Conservation (phyloP, 2,797 vertebrate genomes). For the Remorina albescens region DNA sequence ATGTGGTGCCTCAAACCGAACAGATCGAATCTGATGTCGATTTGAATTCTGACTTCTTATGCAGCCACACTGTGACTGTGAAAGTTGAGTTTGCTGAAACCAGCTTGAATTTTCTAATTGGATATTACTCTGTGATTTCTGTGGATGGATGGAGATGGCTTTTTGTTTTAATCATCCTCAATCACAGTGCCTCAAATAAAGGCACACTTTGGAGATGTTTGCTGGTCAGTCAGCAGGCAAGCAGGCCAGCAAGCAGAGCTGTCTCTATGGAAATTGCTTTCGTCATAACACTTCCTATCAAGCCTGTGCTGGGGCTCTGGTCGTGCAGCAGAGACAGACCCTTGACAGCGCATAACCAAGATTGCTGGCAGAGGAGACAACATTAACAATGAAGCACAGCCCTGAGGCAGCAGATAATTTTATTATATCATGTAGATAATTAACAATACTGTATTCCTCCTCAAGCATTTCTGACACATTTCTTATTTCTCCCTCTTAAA, state of each 20-base stretch:
- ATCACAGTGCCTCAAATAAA: slow-evolving; percentile 11
- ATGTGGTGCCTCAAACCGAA: slow-evolving; percentile 36
- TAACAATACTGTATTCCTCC: slow-evolving; percentile 2
- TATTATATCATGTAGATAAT: slow-evolving; percentile 37
- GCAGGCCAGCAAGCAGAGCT: slow-evolving; percentile 57
- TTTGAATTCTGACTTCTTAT: slow-evolving; percentile 22
- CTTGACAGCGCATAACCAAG: slow-evolving; percentile 61
- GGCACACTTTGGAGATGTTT: slow-evolving; percentile 41
- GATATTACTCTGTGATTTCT: background rate
- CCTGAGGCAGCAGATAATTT: slow-evolving; percentile 31
- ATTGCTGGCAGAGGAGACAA: slow-evolving; percentile 48
- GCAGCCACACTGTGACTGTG: slow-evolving; percentile 10
- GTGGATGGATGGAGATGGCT: background rate
- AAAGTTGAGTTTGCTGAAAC: slow-evolving; percentile 9
- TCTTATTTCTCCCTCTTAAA: background rate
- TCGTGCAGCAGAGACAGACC: slow-evolving; percentile 62
- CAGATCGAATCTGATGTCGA: slow-evolving; percentile 41
- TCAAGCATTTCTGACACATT: background rate
- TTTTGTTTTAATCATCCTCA: slow-evolving; percentile 32
- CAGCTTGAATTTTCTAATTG: background rate
- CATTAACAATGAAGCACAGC: slow-evolving; percentile 46
- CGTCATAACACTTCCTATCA: slow-evolving; percentile 76
- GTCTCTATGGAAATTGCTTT: slow-evolving; percentile 85
- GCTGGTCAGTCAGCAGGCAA: slow-evolving; percentile 59
- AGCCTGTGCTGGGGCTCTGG: slow-evolving; percentile 61